A percentile compares a stretch with the other conserved stretches of the same genome.
Conservation (phyloP, 1,140 invertebrate species). For the Aphaenogaster ashmeadi region DNA sequence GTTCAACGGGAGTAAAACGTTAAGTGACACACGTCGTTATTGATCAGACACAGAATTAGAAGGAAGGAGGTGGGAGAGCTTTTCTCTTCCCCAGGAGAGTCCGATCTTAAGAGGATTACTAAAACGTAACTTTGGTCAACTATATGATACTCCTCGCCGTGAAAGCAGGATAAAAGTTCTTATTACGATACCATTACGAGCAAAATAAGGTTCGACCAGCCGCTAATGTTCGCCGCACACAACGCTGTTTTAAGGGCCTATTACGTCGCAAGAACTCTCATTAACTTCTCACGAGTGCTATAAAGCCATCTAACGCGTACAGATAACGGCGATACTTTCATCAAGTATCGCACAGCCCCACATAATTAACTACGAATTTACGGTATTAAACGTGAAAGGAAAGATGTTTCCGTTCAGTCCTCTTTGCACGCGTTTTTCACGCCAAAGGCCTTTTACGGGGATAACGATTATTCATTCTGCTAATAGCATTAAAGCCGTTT, state of each 20-base stretch:
- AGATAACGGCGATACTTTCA: constrained; percentile 27
- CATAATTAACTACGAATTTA: constrained; percentile 21
- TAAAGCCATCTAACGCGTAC: background rate
- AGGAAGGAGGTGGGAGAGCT: background rate
- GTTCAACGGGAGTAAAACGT: constrained; percentile 22
- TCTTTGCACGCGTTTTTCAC: constrained; percentile 8
- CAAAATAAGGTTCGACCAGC: constrained; percentile 6
- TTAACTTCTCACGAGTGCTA: constrained; percentile 6
- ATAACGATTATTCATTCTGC: constrained; percentile 17
- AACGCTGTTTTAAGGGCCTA: constrained; percentile 20
- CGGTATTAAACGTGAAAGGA: background rate
- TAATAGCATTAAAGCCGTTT: constrained; percentile 31
- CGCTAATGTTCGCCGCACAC: background rate
- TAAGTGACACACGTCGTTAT: constrained; percentile 51
- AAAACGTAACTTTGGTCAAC: constrained; percentile 20
- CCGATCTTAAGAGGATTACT: constrained; percentile 40
- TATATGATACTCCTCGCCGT: background rate
- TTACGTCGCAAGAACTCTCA: constrained; percentile 24
- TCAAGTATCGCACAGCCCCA: background rate
- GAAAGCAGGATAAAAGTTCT: constrained; percentile 22
- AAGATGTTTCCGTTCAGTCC: background rate
- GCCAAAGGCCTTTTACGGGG: constrained; percentile 7
- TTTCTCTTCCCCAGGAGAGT: background rate
- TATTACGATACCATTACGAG: constrained; percentile 23
- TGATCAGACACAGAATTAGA: constrained; percentile 42